A percentile compares a stretch with the other conserved stretches of the same genome.
These are phyloP conservation scores for Drosophila punjabiensis DNA, from an alignment of 1,140 invertebrate species.

Conservation along the genomic window DNA sequence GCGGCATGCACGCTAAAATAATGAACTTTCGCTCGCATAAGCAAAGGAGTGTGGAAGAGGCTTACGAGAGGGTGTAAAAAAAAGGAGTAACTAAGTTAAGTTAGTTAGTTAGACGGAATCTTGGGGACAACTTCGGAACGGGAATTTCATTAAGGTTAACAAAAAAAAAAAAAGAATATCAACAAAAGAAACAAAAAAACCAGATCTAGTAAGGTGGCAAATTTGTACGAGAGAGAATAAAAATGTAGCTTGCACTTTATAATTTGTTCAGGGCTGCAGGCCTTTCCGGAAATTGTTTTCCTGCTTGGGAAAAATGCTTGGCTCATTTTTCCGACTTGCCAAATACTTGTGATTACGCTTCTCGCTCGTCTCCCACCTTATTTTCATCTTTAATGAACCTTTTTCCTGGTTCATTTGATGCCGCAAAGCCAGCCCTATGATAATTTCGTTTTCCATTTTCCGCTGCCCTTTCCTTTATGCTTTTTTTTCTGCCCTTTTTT, in stretches of 20 bases:
- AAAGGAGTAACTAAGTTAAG: background rate
- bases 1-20: slow-evolving; percentile 70
- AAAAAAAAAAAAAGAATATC: background rate
- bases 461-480: background rate
- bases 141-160: slow-evolving; percentile 39
- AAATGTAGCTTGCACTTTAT: slow-evolving; percentile 21
- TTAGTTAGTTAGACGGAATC: slow-evolving; percentile 26
- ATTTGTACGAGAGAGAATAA: background rate
- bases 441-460: slow-evolving; percentile 34
- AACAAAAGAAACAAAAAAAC: background rate
- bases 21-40: slow-evolving; percentile 76
- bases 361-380: background rate
- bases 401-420: slow-evolving; percentile 37
- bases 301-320: background rate
- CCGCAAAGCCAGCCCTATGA: slow-evolving; percentile 39
- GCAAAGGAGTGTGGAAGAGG: slow-evolving; percentile 40
- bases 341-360: slow-evolving; percentile 13
- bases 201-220: background rate
- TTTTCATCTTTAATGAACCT: slow-evolving; percentile 46
- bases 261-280: slow-evolving; percentile 35
- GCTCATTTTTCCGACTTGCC: background rate
- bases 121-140: slow-evolving; percentile 33
- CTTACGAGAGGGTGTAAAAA: background rate
- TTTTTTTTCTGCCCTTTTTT: background rate
- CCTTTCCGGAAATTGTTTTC: background rate